phyloP scores from a whole-genome alignment of 2,888 invertebrate genomes.

The Proisotoma minuta region DNA sequence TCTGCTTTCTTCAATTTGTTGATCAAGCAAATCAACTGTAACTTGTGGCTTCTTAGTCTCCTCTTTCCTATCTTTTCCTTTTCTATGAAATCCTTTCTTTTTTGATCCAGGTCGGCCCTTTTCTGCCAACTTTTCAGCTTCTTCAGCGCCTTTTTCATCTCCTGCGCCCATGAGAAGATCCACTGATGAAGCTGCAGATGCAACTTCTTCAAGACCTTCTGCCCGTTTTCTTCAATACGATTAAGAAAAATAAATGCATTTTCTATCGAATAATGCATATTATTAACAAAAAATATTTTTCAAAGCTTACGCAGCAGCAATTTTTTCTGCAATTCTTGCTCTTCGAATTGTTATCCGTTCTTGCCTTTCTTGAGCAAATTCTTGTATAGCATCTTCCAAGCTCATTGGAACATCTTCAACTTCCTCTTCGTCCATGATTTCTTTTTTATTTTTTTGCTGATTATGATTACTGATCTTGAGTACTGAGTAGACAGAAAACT shows the following conservation, averaged over 20 bases:
- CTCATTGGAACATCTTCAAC: background rate
- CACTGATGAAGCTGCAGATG: conserved; percentile 21
- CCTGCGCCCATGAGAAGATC: conserved; percentile 11
- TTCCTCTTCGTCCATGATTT: conserved; percentile 1
- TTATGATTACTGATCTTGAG: too few relatives aligned
- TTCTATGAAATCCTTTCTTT: too few relatives aligned
- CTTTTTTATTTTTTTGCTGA: too few relatives aligned
- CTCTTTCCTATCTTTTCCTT: background rate
- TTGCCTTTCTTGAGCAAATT: conserved; percentile 13
- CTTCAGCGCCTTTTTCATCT: background rate
- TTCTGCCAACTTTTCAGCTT: background rate
- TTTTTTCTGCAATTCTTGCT: conserved; percentile 25
- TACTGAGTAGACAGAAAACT: too few relatives aligned
- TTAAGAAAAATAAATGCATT: background rate
- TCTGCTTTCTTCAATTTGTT: conserved; percentile 39
- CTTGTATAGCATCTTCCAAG: conserved; percentile 16
- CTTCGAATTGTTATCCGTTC: conserved; percentile 29
- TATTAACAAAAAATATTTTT: background rate
- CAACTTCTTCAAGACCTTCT: conserved; percentile 6
- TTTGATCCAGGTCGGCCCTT: background rate
- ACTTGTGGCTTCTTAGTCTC: background rate
- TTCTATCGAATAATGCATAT: background rate
- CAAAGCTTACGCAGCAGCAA: conserved; percentile 13
- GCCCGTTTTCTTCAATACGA: background rate
- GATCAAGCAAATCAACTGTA: conserved; percentile 21